Conservation (phyloP, 2,888 invertebrate genomes). For the Cephus rjabovi region DNA sequence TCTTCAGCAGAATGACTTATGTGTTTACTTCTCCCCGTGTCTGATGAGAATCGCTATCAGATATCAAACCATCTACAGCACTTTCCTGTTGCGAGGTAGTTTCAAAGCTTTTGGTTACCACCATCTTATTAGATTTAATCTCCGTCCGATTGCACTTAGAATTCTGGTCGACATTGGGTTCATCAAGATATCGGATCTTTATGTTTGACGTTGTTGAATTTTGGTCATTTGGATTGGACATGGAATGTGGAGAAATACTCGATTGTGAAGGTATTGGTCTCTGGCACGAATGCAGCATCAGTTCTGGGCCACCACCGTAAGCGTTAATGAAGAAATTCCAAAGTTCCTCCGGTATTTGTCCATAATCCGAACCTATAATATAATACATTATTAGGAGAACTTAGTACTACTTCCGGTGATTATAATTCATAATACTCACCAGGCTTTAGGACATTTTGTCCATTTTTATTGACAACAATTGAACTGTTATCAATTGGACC, state of each 20-base stretch:
- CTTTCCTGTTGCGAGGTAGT: slow-evolving; percentile 58
- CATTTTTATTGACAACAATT: slow-evolving; percentile 72
- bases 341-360: slow-evolving; percentile 84
- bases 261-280: slow-evolving; percentile 52
- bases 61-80: slow-evolving; percentile 52
- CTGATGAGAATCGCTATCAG: slow-evolving; percentile 54
- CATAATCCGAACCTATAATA: slow-evolving; percentile 72
- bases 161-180: slow-evolving; percentile 43
- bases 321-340: slow-evolving; percentile 89
- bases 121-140: slow-evolving; percentile 49
- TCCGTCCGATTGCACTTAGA: slow-evolving; percentile 52
- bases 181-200: neutral
- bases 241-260: slow-evolving; percentile 62
- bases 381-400: neutral
- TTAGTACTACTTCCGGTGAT: neutral
- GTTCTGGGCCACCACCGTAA: slow-evolving; percentile 92
- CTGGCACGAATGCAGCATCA: slow-evolving; percentile 68
- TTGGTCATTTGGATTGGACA: slow-evolving; percentile 52
- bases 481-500: slow-evolving; percentile 88
- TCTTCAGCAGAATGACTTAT: slow-evolving; percentile 13
- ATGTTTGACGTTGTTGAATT: neutral
- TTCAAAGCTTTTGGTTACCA: slow-evolving; percentile 55
- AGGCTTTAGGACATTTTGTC: slow-evolving; percentile 63
- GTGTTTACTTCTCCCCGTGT: slow-evolving; percentile 49
- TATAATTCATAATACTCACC: slow-evolving; percentile 42